Conservation (phyloP, 2,888 invertebrate genomes). For the Dysmachus trigonus region DNA sequence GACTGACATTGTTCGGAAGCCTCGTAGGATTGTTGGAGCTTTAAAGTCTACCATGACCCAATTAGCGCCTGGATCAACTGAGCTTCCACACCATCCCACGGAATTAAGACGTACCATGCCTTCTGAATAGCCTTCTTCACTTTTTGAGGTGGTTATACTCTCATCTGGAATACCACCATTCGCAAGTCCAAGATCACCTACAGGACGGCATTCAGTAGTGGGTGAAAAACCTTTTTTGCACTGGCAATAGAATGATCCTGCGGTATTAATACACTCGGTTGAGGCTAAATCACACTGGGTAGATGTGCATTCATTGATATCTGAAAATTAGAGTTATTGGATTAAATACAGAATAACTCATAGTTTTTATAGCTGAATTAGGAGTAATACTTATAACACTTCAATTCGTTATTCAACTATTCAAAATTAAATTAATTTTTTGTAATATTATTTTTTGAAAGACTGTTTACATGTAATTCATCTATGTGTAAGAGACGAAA, state of each 20-base stretch:
- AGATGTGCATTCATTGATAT: constrained; percentile 88
- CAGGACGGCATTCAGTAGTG: constrained; percentile 88
- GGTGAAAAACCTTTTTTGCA: constrained; percentile 85
- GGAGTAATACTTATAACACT: too few species aligned
- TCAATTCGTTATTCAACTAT: too few species aligned
- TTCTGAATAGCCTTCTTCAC: constrained; percentile 84
- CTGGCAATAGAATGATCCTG: constrained; percentile 89
- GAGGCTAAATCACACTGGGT: constrained; percentile 91
- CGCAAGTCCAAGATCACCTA: constrained; percentile 81
- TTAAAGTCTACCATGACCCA: constrained; percentile 89
- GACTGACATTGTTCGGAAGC: constrained; percentile 91
- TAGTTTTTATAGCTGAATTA: too few species aligned
- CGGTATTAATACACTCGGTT: constrained; percentile 88
- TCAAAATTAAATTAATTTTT: too few species aligned
- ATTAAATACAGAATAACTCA: too few species aligned
- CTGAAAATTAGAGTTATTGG: constrained; percentile 61
- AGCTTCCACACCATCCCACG: constrained; percentile 90
- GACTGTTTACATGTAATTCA: too few species aligned
- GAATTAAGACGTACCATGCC: constrained; percentile 84
- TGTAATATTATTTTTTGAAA: too few species aligned
- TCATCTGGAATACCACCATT: constrained; percentile 92
- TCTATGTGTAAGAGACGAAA: too few species aligned
- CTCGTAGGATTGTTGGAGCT: constrained; percentile 87
- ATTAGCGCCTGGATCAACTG: constrained; percentile 84
- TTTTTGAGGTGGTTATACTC: constrained; percentile 84